These are phyloP conservation scores for Periparus ater DNA, from an alignment of 2,797 vertebrate species.

Conservation along the genomic window DNA sequence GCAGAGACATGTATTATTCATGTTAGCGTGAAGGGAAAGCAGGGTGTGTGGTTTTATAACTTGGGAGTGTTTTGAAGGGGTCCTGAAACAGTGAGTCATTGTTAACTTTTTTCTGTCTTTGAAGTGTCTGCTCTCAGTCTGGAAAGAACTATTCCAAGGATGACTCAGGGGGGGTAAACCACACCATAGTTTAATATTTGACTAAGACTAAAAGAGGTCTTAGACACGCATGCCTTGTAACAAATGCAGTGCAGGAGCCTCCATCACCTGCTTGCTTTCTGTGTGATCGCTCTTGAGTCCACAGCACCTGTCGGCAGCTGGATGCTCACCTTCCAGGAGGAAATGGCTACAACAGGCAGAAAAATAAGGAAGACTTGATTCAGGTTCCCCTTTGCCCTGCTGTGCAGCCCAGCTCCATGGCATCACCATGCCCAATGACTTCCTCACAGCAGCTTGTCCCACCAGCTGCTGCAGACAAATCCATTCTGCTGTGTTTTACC, in stretches of 20 bases:
- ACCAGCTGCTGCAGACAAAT: neutral
- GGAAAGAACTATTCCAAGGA: neutral
- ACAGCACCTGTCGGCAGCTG: neutral
- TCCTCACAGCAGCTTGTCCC: neutral
- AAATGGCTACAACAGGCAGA: neutral
- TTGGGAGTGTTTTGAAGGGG: constrained; percentile 30
- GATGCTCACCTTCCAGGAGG: neutral
- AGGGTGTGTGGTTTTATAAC: constrained; percentile 19
- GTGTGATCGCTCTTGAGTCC: neutral
- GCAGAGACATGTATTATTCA: neutral
- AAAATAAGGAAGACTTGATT: neutral
- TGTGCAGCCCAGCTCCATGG: neutral
- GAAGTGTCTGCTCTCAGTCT: neutral
- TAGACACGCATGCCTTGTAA: neutral
- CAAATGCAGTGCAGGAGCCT: neutral
- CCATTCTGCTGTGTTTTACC: neutral
- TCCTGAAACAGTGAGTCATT: constrained; percentile 17
- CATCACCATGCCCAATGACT: neutral
- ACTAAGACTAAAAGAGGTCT: neutral
- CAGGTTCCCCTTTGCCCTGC: neutral
- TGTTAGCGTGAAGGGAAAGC: neutral
- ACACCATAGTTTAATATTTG: constrained; percentile 30
- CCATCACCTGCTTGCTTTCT: neutral
- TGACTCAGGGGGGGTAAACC: neutral
- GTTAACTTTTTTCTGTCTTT: neutral